phyloP scores from a whole-genome alignment of 2,888 invertebrate species.

The Himalopsyche anomala region DNA sequence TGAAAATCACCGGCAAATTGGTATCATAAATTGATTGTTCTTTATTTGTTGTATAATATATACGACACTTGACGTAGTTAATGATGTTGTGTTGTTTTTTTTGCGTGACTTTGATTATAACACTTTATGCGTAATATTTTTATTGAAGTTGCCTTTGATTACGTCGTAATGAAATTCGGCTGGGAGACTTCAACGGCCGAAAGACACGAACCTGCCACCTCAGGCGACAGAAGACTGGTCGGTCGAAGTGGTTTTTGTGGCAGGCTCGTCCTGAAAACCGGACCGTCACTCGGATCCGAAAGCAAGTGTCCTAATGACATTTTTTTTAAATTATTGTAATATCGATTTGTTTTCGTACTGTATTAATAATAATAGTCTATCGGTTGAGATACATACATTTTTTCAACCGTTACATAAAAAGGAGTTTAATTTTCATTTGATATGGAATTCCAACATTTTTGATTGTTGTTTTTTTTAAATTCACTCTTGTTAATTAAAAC shows the following conservation, averaged over 20 bases:
- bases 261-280: conserved; percentile 50
- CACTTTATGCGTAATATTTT: not conserved
- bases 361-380: too few species aligned
- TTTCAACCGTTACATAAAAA: too few species aligned
- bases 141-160: not conserved
- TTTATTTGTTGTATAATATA: not conserved
- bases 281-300: conserved; percentile 39
- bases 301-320: not conserved
- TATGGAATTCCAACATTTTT: too few species aligned
- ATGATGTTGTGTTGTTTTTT: not conserved
- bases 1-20: not conserved
- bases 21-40: not conserved
- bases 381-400: too few species aligned
- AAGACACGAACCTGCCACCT: conserved; percentile 56
- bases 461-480: too few species aligned
- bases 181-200: conserved; percentile 54
- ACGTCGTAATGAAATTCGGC: not conserved
- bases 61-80: not conserved
- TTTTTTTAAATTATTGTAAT: not conserved
- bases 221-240: conserved; percentile 51
- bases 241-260: conserved; percentile 22
- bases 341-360: too few species aligned
- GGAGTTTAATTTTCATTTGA: too few species aligned
- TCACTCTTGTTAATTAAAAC: too few species aligned
- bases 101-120: not conserved